phyloP scores from a whole-genome alignment of 2,888 invertebrate species.

The Tryphoninae sp. region DNA sequence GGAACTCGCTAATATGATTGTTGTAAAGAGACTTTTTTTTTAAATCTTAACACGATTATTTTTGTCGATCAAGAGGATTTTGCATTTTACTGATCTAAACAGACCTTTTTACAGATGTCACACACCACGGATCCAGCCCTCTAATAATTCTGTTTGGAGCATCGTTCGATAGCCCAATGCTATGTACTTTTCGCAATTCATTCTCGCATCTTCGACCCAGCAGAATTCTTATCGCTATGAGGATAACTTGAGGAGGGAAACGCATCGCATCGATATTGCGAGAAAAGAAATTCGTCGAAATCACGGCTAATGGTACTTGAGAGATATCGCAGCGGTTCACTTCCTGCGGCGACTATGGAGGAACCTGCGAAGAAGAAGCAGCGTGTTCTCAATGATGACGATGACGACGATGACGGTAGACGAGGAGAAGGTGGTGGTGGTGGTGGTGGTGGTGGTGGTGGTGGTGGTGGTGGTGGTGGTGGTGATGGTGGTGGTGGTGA shows the following conservation, averaged over 20 bases:
- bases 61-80: too few relatives aligned
- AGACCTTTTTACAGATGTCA: conserved; percentile 22
- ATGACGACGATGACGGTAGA: conserved; percentile 84
- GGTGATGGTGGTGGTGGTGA: conserved; percentile 67
- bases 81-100: not conserved
- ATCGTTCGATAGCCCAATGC: conserved; percentile 27
- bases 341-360: conserved; percentile 86
- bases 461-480: too few relatives aligned
- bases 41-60: too few relatives aligned
- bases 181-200: not conserved
- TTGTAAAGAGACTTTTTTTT: too few relatives aligned
- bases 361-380: conserved; percentile 93
- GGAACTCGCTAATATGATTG: too few relatives aligned
- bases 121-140: not conserved
- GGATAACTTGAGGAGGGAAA: conserved; percentile 72
- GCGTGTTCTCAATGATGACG: conserved; percentile 85
- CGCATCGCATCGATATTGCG: not conserved
- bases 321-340: conserved; percentile 82
- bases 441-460: conserved; percentile 82
- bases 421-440: conserved; percentile 90
- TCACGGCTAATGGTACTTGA: conserved; percentile 85
- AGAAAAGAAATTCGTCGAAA: not conserved
- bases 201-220: conserved; percentile 39
- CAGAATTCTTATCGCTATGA: conserved; percentile 64
- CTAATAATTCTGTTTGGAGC: not conserved